Base-by-base conservation (phyloP, 2,113 vertebrate genomes). In the Xerus inauris region DNA sequence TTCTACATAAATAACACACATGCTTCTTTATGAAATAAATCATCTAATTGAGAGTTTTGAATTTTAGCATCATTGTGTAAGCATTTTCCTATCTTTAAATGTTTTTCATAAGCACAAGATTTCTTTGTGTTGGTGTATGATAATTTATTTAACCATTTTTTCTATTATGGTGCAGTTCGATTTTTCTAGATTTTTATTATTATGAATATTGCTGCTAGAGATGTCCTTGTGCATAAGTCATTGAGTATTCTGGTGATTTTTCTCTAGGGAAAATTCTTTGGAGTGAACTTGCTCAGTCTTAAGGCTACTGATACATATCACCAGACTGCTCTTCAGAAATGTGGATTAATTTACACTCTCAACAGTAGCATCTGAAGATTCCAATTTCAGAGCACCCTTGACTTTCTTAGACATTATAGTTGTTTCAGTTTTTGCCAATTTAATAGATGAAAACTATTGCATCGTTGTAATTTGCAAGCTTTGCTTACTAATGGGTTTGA, bases 121-220 rank as follows among this genome's bases (percentile, higher is more conserved):
- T 94, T 91, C 59, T 47, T 72, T 94, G 35, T 87, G 45, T 83
- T 69, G 94, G 59, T 64, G 35, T n/a, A 77, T 62, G 28, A 40
- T 80, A 57, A 87, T 72, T 94, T 69, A 94, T 64, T 75, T 87
- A 91, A 67, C 62, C 22, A 19, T 54, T 87, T 96, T 96, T 96
- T 89, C 93, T 87, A 8, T 92, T 87, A 67, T 80, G 42, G 28
- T 83, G 35, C 7, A 65, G 28, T 91, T 90, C 80, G 89, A 20
- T 54, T 95, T 97, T 83, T 73, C 72, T 91, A 62, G 67, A 86
- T 82, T 95, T 86, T 83, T 93, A 51, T 94, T 90, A 47, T 81
- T 85, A 28, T 54, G 47, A 92, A 45, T 80, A 73, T 69, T 69
- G 28, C 71, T 77, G 38, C 75, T 88, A 4, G 91, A 89, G 80